These are phyloP conservation scores for Trachymyrmex cornetzi DNA, from an alignment of 1,140 invertebrate species.

Conservation along the genomic window DNA sequence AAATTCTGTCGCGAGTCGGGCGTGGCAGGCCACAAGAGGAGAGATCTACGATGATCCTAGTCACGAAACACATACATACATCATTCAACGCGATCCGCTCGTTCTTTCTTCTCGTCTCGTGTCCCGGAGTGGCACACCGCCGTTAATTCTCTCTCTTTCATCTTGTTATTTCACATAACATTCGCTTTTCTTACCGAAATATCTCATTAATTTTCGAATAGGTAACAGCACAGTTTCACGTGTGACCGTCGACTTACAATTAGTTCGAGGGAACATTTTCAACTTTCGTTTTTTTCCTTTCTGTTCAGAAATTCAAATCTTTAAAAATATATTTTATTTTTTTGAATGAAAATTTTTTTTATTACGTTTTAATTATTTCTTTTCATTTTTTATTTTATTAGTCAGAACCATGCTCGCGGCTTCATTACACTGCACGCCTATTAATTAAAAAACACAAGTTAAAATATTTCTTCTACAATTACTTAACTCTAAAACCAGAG, in stretches of 20 bases:
- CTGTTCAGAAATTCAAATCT: not conserved
- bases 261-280: not conserved
- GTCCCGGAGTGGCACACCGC: not conserved
- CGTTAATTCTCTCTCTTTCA: conserved; percentile 40
- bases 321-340: conserved; percentile 15
- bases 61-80: conserved; percentile 68
- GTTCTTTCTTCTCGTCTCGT: conserved; percentile 37
- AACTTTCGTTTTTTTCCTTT: not conserved
- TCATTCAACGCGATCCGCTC: conserved; percentile 67
- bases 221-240: not conserved
- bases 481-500: not conserved
- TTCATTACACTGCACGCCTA: not conserved
- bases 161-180: conserved; percentile 53
- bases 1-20: conserved; percentile 76
- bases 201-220: not conserved
- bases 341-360: not conserved
- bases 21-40: conserved; percentile 69
- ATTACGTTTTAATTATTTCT: not conserved
- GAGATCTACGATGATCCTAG: conserved; percentile 69
- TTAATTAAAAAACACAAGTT: conserved; percentile 1
- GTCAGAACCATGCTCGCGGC: not conserved
- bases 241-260: not conserved
- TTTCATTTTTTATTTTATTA: not conserved
- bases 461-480: conserved; percentile 10
- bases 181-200: conserved; percentile 11